Conservation (phyloP, 2,888 invertebrate species). For the Elgonia sp. region DNA sequence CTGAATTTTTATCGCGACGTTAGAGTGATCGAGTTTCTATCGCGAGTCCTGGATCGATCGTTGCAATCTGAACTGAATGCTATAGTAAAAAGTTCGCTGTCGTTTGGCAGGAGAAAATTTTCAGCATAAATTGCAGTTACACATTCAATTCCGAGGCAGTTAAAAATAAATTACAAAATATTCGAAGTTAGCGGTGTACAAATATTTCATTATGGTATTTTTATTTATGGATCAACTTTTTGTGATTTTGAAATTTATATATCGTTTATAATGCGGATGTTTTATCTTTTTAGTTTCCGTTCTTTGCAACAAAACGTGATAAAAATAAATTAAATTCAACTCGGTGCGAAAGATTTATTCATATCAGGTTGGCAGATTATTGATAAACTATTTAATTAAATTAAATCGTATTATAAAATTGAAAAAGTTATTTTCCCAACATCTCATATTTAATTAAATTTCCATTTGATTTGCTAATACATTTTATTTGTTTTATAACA, state of each 20-base stretch:
- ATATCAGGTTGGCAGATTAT: no score
- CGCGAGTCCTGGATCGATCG: conserved; percentile 54
- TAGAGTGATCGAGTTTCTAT: conserved; percentile 65
- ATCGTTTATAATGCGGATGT: neutral
- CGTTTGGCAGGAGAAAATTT: conserved; percentile 30
- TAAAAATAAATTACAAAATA: conserved; percentile 41
- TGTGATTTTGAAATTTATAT: neutral
- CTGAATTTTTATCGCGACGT: conserved; percentile 64
- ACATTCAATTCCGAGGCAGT: conserved; percentile 42
- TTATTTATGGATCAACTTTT: neutral
- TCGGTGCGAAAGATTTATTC: no score
- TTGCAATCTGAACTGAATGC: conserved; percentile 42
- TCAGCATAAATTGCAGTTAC: conserved; percentile 44
- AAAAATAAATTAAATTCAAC: no score
- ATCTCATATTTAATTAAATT: no score
- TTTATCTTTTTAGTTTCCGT: neutral
- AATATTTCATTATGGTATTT: neutral
- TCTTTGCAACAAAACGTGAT: neutral
- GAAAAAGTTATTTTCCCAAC: no score
- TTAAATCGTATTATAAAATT: no score
- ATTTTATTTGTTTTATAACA: no score
- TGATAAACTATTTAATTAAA: no score
- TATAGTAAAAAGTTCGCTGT: conserved; percentile 37
- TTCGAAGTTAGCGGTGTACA: conserved; percentile 1
- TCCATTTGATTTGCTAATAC: no score